These are phyloP conservation scores for Ditula angustiorana DNA, from an alignment of 2,888 invertebrate species.

Conservation along the genomic window DNA sequence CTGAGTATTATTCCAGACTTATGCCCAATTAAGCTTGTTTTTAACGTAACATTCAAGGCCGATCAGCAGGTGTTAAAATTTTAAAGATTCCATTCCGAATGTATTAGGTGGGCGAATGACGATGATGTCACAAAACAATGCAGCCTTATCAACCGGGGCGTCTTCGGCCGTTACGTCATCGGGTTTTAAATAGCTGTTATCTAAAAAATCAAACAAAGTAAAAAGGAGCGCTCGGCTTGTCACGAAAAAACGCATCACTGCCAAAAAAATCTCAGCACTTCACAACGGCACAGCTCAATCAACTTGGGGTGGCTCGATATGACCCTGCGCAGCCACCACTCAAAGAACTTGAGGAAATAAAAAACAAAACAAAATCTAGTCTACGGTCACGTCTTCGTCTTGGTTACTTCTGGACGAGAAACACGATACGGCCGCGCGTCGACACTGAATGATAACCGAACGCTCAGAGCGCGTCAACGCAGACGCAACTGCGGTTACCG, in stretches of 20 bases:
- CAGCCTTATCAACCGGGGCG: constrained; percentile 28
- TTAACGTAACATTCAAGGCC: not conserved
- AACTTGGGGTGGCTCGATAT: constrained; percentile 7
- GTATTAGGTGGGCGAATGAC: constrained; percentile 7
- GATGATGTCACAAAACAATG: constrained; percentile 31
- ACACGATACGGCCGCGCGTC: constrained; percentile 55
- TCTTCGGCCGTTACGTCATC: constrained; percentile 30
- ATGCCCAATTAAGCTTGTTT: not conserved
- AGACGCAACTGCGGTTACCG: constrained; percentile 37
- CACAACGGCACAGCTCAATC: constrained; percentile 9
- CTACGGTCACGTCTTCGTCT: constrained; percentile 30
- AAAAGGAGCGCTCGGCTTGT: not conserved
- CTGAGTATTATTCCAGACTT: not conserved
- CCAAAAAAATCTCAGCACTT: not conserved
- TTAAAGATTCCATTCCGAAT: constrained; percentile 17
- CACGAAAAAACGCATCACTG: not conserved
- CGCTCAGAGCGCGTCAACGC: constrained; percentile 49
- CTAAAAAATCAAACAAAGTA: not conserved
- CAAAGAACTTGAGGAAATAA: not conserved
- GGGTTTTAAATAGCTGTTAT: constrained; percentile 9
- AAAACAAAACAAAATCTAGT: constrained; percentile 14
- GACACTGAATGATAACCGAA: constrained; percentile 55
- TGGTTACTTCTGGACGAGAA: constrained; percentile 43
- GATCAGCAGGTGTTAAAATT: not conserved
- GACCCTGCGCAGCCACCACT: constrained; percentile 1